Evolutionary conservation across 2,113 vertebrate genomes (phyloP), one percentile per base, ranked within the genome.

Genomic region (Crypturellus undulatus): DNA sequence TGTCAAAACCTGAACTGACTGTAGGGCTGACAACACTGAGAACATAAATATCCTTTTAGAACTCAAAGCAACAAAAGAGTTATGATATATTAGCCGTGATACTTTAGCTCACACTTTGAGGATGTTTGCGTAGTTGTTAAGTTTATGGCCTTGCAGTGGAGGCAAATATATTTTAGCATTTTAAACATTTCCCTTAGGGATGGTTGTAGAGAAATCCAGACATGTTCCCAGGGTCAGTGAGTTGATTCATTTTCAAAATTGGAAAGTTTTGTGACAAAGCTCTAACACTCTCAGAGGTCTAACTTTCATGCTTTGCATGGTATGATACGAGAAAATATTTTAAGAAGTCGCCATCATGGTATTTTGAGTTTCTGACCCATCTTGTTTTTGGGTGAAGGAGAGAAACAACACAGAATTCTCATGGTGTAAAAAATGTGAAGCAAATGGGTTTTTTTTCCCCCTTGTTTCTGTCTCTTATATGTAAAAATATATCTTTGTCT

Each of bases 91-190:
- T 90, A 81, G 18, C 30, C 84, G 26, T 51, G 51, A 34, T 40
- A 19, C 8, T 6, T 72, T 71, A 89, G 36, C 30, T 87, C 62
- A 17, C 1, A 10, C 24, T 73, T 84, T 38, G 7, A 62, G 68
- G 42, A 68, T 68, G 20, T 43, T 93, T 93, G 45, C 34, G 7
- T 83, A 24, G 42, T 75, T 87, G 18, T 52, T 59, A 56, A 77
- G 28, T 64, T 83, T 75, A 47, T 88, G 68, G 43, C 32, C 32
- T 6, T 88, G 51, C 7, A 58, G 43, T 15, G 70, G 20, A 78
- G 9, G 25, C 45, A 68, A 38, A 60, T 80, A 52, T 59, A 83
- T 73, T 78, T 63, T 78, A 81, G 52, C 62, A 81, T 58, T 22
- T 73, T 92, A 68, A 84, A 17, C 25, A 40, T 84, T 77, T 93